phyloP scores from a whole-genome alignment of 2,113 vertebrate species.

The Ariopsis seemanni region DNA sequence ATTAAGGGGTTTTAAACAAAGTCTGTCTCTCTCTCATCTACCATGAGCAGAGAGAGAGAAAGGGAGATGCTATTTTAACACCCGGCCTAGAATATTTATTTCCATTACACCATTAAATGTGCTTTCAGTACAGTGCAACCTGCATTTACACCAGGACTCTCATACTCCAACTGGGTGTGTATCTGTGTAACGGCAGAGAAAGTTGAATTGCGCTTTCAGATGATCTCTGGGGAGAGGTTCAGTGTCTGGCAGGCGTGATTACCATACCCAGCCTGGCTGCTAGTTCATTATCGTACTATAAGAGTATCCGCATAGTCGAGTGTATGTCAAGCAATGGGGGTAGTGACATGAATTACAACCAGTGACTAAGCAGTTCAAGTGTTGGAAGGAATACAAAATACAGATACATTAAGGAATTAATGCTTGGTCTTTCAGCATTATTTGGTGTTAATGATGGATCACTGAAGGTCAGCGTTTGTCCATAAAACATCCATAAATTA shows the following conservation, averaged over 20 bases:
- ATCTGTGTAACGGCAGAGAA: slow-evolving; percentile 14
- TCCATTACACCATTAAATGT: slow-evolving; percentile 36
- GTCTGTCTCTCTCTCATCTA: not conserved
- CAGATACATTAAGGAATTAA: not conserved
- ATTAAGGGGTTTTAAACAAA: not conserved
- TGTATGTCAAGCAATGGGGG: slow-evolving; percentile 3
- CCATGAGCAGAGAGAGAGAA: not conserved
- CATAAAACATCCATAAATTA: not conserved
- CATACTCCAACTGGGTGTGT: not conserved
- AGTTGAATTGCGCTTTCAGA: slow-evolving; percentile 32
- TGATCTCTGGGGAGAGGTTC: slow-evolving; percentile 21
- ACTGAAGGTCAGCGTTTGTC: not conserved
- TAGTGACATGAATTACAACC: slow-evolving; percentile 25
- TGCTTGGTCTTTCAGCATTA: not conserved
- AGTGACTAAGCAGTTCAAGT: slow-evolving; percentile 12
- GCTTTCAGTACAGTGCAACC: slow-evolving; percentile 38
- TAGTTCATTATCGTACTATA: slow-evolving; percentile 30
- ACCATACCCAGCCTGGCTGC: slow-evolving; percentile 28
- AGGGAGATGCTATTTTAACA: slow-evolving; percentile 29
- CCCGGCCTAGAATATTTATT: slow-evolving; percentile 22
- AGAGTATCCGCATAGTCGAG: not conserved
- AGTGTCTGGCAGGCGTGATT: slow-evolving; percentile 31
- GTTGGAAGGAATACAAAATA: not conserved
- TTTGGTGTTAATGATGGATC: not conserved
- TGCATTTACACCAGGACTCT: slow-evolving; percentile 22